Percentiles rank a stretch among this genome's conserved stretches.
These are phyloP conservation scores for Buphagus erythrorhynchus DNA, from an alignment of 2,797 vertebrate species.

Conservation along the genomic window DNA sequence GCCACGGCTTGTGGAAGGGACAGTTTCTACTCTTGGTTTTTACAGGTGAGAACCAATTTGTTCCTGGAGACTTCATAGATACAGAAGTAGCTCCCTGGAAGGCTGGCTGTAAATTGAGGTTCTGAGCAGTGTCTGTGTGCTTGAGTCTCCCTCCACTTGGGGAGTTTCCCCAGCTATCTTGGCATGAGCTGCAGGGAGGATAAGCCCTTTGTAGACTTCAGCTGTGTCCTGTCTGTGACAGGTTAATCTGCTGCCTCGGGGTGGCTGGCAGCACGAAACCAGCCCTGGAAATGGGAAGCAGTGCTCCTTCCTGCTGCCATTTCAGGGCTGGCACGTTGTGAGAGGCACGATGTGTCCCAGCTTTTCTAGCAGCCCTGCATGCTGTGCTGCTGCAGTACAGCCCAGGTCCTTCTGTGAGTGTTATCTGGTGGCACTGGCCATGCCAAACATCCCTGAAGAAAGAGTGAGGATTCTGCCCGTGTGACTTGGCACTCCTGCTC, in stretches of 20 bases:
- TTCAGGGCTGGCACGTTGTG: fast-evolving
- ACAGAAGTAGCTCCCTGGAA: background rate
- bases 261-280: background rate
- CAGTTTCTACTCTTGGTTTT: background rate
- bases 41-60: background rate
- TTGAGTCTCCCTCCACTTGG: background rate
- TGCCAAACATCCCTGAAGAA: background rate
- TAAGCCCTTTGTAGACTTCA: background rate
- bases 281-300: background rate
- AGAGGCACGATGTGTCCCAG: background rate
- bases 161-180: background rate
- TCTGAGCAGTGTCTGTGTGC: background rate
- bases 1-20: background rate
- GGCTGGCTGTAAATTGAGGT: background rate
- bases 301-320: background rate
- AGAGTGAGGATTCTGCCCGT: background rate
- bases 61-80: background rate
- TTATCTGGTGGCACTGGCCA: background rate
- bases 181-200: background rate
- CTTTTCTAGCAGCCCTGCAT: fast-evolving
- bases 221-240: background rate
- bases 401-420: fast-evolving
- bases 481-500: background rate
- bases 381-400: background rate
- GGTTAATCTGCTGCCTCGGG: background rate